phyloP scores from a whole-genome alignment of 2,113 vertebrate genomes.

The Otis tarda region DNA sequence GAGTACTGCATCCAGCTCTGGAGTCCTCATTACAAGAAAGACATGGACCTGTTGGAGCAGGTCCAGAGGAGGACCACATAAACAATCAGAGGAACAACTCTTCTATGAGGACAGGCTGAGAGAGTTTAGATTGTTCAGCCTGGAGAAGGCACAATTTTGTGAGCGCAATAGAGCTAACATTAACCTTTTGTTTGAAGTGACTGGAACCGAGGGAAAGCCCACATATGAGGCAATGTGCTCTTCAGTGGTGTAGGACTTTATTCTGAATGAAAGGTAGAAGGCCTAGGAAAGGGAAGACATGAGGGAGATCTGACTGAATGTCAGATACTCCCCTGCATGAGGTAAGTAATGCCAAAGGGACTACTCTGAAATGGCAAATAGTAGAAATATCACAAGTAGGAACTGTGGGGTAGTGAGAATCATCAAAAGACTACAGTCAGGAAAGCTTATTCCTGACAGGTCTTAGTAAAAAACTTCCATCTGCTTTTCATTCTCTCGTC shows the following conservation, averaged over 20 bases:
- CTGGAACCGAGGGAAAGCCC: background rate
- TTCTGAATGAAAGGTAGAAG: background rate
- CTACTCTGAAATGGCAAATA: background rate
- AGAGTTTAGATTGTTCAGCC: no score
- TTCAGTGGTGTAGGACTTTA: background rate
- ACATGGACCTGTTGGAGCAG: no score
- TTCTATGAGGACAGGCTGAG: no score
- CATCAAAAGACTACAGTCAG: background rate
- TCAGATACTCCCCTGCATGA: background rate
- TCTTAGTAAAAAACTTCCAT: background rate
- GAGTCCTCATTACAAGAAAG: no score
- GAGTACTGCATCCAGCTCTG: no score
- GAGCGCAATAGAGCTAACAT: background rate
- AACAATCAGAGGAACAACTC: no score
- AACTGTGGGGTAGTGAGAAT: background rate
- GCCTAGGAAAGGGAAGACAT: background rate
- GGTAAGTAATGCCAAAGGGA: background rate
- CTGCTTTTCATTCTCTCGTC: background rate
- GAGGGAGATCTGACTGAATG: background rate
- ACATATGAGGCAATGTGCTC: background rate
- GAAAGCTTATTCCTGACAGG: background rate
- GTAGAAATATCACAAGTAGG: background rate
- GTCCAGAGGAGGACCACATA: no score
- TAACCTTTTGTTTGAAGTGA: background rate
- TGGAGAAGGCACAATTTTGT: background rate